phyloP scores from a whole-genome alignment of 2,113 vertebrate species.

The Myrmecophaga tridactyla region DNA sequence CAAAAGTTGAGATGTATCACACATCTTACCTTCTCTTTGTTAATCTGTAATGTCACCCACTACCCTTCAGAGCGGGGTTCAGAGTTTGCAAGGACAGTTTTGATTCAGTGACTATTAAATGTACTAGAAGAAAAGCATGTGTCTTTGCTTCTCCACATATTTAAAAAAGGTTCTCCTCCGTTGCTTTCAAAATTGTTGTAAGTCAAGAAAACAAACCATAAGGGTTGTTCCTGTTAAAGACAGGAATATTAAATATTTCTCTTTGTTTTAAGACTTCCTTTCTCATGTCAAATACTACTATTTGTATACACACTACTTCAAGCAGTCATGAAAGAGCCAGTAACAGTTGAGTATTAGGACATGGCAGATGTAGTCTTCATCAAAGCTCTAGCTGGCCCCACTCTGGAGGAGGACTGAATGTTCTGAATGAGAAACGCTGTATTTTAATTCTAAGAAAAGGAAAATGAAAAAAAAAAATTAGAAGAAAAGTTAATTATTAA shows the following conservation, averaged over 20 bases:
- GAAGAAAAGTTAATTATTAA: constrained; percentile 27
- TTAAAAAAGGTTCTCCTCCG: constrained; percentile 9
- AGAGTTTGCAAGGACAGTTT: background rate
- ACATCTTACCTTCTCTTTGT: background rate
- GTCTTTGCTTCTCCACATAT: background rate
- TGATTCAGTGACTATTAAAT: background rate
- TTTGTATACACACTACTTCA: background rate
- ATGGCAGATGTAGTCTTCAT: background rate
- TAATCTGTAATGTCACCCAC: background rate
- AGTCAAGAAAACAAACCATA: background rate
- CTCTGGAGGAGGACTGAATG: background rate
- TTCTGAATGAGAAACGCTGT: background rate
- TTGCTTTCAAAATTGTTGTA: constrained; percentile 37
- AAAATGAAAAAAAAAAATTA: background rate
- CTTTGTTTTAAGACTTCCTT: background rate
- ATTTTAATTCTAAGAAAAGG: constrained; percentile 41
- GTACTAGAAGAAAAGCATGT: constrained; percentile 44
- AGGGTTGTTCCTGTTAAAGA: constrained; percentile 4
- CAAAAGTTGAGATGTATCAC: background rate
- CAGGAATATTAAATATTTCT: constrained; percentile 28
- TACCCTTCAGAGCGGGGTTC: background rate
- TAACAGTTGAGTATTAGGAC: background rate
- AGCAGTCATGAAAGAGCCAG: constrained; percentile 37
- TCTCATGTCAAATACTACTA: constrained; percentile 32
- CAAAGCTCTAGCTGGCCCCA: background rate